Evolutionary conservation across 1,140 invertebrate species (phyloP), one percentile per base, ranked within the genome.

Genomic region (Maconellicoccus hirsutus): DNA sequence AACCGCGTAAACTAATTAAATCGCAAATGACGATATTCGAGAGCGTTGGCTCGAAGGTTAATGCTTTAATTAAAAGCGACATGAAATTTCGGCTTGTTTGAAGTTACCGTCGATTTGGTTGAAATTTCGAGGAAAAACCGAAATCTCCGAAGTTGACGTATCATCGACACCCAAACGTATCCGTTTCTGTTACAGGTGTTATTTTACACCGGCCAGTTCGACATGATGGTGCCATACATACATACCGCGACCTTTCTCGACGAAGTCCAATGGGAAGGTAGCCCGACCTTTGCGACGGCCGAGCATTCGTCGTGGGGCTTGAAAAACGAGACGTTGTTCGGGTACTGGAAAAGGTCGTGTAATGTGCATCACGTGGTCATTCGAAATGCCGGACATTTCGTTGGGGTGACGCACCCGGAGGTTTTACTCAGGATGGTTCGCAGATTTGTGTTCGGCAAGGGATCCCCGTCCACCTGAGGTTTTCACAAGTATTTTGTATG

Each of bases 181-280:
- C 29, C 4, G 12, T 33, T 33, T 33, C 29, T 33, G 29, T 91
- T 90, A 75, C 84, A 84, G 77, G 84, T 89, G 3, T 80, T 90
- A 4, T 82, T 89, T 69, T 94, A 92, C 77, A 92, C 86, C 76
- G 74, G 74, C 14, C 90, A 93, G 76, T 76, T 93, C 39, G 92
- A 94, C 76, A 88, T 94, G 22, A 91, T 93, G 75, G 87, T 92
- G 0, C 86, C 90, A 0, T 91, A 91, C 78, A 86, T 89, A 0
- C 76, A 89, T 52, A 92, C 90, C 0, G 83, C 87, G 3, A 16
- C 4, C 3, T 52, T 16, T 19, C 16, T 52, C 6, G 42, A 52
- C n/a, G 2, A 19, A 8, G 2, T 52, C 2, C 6, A 16, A 52
- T 52, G 42, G 42, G n/a, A 16, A 52, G 42, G 42, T 16, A 16